Percentiles rank a stretch among this genome's conserved stretches.
Conservation (phyloP, 2,113 vertebrate genomes). For the Apteryx owenii region DNA sequence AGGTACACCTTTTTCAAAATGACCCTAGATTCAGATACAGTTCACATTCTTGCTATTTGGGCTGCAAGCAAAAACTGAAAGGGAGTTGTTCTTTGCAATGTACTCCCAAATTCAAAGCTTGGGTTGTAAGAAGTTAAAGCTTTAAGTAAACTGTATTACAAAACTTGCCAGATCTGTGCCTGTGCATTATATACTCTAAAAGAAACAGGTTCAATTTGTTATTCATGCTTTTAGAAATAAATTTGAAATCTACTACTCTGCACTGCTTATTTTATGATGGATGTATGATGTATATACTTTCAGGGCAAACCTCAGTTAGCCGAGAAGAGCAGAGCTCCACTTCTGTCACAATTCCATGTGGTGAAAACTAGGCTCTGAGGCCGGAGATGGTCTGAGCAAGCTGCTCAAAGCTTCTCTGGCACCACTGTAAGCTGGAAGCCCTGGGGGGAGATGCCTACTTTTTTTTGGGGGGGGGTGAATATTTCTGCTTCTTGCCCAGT, state of each 20-base stretch:
- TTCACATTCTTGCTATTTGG: not conserved
- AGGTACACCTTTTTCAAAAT: not conserved
- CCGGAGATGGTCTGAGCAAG: rapidly evolving
- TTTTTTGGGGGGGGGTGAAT: too few relatives aligned
- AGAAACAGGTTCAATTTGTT: rapidly evolving
- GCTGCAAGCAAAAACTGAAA: not conserved
- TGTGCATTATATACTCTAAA: rapidly evolving
- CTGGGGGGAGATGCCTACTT: not conserved
- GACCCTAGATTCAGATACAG: not conserved
- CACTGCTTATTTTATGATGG: not conserved
- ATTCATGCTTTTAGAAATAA: not conserved
- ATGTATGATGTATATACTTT: not conserved
- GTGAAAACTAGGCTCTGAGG: rapidly evolving
- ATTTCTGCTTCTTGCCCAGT: not conserved
- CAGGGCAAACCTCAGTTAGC: not conserved
- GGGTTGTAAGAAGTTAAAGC: rapidly evolving
- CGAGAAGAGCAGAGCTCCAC: not conserved
- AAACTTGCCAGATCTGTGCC: not conserved
- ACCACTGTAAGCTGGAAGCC: not conserved
- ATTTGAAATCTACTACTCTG: not conserved
- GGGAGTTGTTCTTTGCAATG: not conserved
- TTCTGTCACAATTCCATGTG: not conserved
- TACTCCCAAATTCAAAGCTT: rapidly evolving
- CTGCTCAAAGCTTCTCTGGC: not conserved
- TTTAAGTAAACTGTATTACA: rapidly evolving